phyloP scores from a whole-genome alignment of 1,140 invertebrate species.

The Latrodectus geometricus region DNA sequence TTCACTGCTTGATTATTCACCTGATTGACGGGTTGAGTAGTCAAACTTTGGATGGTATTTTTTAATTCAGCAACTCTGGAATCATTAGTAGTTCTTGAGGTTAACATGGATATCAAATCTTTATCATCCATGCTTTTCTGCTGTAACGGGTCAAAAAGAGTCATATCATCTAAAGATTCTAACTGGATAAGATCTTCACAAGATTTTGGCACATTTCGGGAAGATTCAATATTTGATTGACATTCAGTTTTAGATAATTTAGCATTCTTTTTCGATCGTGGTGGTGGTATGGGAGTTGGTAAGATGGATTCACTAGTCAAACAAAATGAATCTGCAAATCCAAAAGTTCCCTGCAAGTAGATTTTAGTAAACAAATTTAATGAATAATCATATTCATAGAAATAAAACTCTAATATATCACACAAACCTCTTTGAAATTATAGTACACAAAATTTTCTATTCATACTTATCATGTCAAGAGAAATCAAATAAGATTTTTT shows the following conservation, averaged over 20 bases:
- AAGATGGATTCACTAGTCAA: not conserved
- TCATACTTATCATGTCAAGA: too few relatives aligned
- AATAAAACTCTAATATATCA: too few relatives aligned
- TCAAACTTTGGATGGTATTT: constrained; percentile 44
- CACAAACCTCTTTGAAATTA: too few relatives aligned
- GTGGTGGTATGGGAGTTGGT: constrained; percentile 42
- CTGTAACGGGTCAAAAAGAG: constrained; percentile 46
- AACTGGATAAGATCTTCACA: constrained; percentile 31
- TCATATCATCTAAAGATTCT: constrained; percentile 33
- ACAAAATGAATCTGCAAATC: constrained; percentile 51
- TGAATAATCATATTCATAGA: too few relatives aligned
- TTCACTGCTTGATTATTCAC: not conserved
- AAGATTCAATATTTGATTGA: not conserved
- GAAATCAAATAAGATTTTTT: too few relatives aligned
- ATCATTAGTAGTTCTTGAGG: not conserved
- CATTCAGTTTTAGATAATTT: not conserved
- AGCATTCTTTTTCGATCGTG: constrained; percentile 8
- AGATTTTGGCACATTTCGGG: not conserved
- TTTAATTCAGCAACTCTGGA: constrained; percentile 42
- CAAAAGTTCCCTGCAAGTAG: constrained; percentile 6
- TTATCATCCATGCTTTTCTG: constrained; percentile 19
- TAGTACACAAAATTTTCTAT: too few relatives aligned
- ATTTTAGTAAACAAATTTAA: too few relatives aligned
- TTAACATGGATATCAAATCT: constrained; percentile 21
- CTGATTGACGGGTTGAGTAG: not conserved